phyloP scores from a whole-genome alignment of 2,797 vertebrate genomes.

The Dendrocincla fuliginosa region DNA sequence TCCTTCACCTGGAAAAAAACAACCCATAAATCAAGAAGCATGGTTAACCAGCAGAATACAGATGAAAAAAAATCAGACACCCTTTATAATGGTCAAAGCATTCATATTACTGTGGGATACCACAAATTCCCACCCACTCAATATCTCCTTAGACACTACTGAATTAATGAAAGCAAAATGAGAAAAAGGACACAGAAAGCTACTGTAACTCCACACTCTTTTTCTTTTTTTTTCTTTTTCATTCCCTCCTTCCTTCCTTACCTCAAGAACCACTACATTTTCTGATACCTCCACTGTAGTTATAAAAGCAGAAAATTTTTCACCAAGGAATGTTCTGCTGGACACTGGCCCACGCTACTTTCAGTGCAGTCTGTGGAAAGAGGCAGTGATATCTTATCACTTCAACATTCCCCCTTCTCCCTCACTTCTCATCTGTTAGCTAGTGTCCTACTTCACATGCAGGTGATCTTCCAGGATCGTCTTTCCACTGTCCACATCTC shows the following conservation, averaged over 20 bases:
- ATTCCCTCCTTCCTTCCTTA: neutral
- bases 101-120: neutral
- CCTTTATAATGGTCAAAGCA: neutral
- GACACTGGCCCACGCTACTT: neutral
- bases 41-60: neutral
- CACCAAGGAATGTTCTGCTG: neutral
- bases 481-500: conserved; percentile 22
- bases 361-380: neutral
- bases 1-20: neutral
- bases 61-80: neutral
- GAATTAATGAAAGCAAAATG: neutral
- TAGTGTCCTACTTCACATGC: neutral
- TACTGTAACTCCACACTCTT: neutral
- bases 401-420: neutral
- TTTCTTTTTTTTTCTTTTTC: neutral
- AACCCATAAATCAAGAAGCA: neutral
- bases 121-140: neutral
- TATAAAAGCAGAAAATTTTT: neutral
- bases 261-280: neutral
- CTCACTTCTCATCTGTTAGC: conserved; percentile 9
- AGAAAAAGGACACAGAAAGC: neutral
- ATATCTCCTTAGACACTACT: neutral
- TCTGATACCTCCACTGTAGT: neutral
- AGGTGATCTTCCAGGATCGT: conserved; percentile 42
- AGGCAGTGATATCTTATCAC: neutral